Conservation (phyloP, 2,888 invertebrate species). For the Lacanobia oleracea region DNA sequence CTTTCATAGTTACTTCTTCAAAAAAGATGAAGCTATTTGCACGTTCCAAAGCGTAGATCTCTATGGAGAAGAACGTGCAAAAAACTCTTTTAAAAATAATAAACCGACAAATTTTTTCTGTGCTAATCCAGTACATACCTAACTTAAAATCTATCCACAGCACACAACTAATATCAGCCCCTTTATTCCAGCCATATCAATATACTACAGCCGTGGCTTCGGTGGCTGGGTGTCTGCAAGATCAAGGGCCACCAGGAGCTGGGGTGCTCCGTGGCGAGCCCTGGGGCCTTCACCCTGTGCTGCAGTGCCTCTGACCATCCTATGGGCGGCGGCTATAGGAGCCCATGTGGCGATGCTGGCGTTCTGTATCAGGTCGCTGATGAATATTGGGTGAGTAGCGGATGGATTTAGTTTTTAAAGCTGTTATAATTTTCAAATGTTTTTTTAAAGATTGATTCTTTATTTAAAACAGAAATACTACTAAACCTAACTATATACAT, state of each 20-base stretch:
- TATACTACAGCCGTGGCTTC: conserved; percentile 88
- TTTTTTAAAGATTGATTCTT: too few species aligned
- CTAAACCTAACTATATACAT: too few species aligned
- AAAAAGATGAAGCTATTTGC: too few species aligned
- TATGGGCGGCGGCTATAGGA: conserved; percentile 81
- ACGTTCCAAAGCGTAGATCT: too few species aligned
- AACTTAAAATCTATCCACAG: background rate
- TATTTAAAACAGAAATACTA: too few species aligned
- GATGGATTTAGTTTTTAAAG: too few species aligned
- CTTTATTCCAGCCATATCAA: conserved; percentile 80
- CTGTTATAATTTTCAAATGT: too few species aligned
- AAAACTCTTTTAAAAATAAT: too few species aligned
- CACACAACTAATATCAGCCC: background rate
- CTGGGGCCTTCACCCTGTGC: conserved; percentile 86
- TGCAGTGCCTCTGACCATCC: conserved; percentile 82
- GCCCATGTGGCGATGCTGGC: conserved; percentile 85
- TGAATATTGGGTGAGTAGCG: conserved; percentile 86
- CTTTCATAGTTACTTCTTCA: too few species aligned
- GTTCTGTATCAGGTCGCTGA: conserved; percentile 81
- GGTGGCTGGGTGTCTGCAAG: conserved; percentile 86
- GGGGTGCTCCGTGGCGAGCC: conserved; percentile 86
- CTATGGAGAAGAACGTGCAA: too few species aligned
- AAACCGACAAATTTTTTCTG: too few species aligned
- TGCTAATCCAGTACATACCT: too few species aligned
- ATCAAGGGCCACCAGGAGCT: conserved; percentile 74